phyloP scores from a whole-genome alignment of 1,140 invertebrate species.

The Notospermus geniculatus region DNA sequence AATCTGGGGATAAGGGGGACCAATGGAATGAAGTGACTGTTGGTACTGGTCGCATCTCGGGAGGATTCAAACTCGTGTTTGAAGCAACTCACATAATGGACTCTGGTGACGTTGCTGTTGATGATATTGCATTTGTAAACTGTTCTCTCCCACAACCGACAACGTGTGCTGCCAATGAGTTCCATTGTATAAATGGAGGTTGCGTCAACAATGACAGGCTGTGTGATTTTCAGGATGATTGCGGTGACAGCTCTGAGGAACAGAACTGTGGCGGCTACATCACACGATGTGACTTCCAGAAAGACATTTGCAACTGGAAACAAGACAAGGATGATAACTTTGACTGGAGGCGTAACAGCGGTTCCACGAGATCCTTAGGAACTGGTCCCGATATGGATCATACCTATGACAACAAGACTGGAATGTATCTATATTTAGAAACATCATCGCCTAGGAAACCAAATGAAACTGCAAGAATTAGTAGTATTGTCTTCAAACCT shows the following conservation, averaged over 20 bases:
- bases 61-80: constrained; percentile 32
- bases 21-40: constrained; percentile 37
- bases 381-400: constrained; percentile 24
- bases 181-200: constrained; percentile 32
- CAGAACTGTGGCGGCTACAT: constrained; percentile 29
- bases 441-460: neutral
- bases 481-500: constrained; percentile 8
- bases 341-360: constrained; percentile 22
- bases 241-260: constrained; percentile 44
- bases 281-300: constrained; percentile 28
- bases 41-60: constrained; percentile 21
- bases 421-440: constrained; percentile 32
- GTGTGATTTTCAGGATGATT: constrained; percentile 46
- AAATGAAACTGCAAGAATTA: constrained; percentile 7
- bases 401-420: constrained; percentile 21
- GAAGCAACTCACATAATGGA: constrained; percentile 27
- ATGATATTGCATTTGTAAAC: constrained; percentile 43
- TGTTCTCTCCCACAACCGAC: constrained; percentile 34
- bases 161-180: constrained; percentile 30
- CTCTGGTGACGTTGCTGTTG: constrained; percentile 43
- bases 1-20: constrained; percentile 17
- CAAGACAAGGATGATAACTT: constrained; percentile 7
- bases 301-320: constrained; percentile 23
- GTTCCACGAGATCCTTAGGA: constrained; percentile 14
- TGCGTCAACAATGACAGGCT: constrained; percentile 27